Percentiles rank a stretch among this genome's conserved stretches.
phyloP scores from a whole-genome alignment of 23 tunicate species.

The Trididemnum nubilum region DNA sequence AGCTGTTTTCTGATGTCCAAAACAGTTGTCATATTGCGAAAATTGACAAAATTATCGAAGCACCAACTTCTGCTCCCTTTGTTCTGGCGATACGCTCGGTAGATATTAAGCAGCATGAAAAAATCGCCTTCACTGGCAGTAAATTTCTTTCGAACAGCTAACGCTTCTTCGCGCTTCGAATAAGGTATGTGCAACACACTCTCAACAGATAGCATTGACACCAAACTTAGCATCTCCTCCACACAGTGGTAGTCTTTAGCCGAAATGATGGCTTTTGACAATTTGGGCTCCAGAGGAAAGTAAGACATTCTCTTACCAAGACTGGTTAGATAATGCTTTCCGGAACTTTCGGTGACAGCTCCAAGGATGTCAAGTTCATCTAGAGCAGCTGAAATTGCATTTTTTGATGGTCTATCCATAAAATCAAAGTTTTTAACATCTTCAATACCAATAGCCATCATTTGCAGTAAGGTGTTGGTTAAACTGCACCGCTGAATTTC shows the following conservation, averaged over 20 bases:
- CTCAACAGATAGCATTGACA: slow-evolving; percentile 79
- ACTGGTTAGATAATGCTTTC: slow-evolving; percentile 43
- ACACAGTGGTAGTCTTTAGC: slow-evolving; percentile 52
- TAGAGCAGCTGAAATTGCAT: slow-evolving; percentile 62
- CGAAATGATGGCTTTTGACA: slow-evolving; percentile 63
- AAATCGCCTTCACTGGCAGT: slow-evolving; percentile 87
- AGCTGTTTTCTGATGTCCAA: slow-evolving; percentile 73
- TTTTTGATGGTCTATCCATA: slow-evolving; percentile 73
- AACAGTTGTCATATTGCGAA: slow-evolving; percentile 59
- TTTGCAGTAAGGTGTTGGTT: slow-evolving; percentile 66
- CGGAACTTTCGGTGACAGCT: slow-evolving; percentile 42
- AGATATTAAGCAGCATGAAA: slow-evolving; percentile 75
- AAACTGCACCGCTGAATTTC: slow-evolving; percentile 81
- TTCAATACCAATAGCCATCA: slow-evolving; percentile 82
- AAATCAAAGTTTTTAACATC: slow-evolving; percentile 78
- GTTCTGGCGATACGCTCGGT: slow-evolving; percentile 63
- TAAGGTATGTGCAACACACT: slow-evolving; percentile 75
- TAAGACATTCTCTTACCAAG: slow-evolving; percentile 74
- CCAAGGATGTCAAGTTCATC: slow-evolving; percentile 68
- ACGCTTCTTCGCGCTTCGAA: slow-evolving; percentile 63
- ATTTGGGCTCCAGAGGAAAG: slow-evolving; percentile 86
- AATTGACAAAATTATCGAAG: slow-evolving; percentile 72
- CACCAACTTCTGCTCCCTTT: slow-evolving; percentile 80
- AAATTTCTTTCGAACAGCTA: slow-evolving; percentile 53
- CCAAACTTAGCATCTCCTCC: slow-evolving; percentile 73